A percentile compares a stretch with the other conserved stretches of the same genome.
phyloP scores from a whole-genome alignment of 2,888 invertebrate genomes.

The Drosophila antonietae region DNA sequence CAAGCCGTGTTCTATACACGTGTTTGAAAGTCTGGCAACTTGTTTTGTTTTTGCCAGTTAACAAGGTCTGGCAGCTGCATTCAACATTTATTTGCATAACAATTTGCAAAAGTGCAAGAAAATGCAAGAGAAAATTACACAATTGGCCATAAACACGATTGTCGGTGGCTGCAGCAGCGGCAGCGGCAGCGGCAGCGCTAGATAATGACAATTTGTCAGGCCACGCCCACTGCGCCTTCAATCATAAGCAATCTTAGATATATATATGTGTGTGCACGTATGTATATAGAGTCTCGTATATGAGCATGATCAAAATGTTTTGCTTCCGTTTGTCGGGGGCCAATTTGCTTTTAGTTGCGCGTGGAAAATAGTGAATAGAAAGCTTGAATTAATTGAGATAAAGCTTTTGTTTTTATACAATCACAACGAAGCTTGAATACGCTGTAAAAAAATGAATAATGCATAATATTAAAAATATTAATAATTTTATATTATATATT shows the following conservation, averaged over 20 bases:
- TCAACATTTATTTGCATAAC: conserved; percentile 68
- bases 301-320: conserved; percentile 16
- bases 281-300: neutral
- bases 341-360: conserved; percentile 41
- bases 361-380: conserved; percentile 45
- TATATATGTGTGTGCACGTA: neutral
- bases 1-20: conserved; percentile 42
- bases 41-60: conserved; percentile 1
- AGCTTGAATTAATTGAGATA: conserved; percentile 21
- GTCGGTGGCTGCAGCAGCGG: conserved; percentile 21
- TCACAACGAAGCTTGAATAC: conserved; percentile 16
- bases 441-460: neutral
- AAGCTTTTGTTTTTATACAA: neutral
- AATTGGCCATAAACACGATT: conserved; percentile 69
- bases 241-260: conserved; percentile 34
- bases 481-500: neutral
- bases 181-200: conserved; percentile 22
- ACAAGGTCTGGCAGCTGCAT: conserved; percentile 29
- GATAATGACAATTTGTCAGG: conserved; percentile 55
- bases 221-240: conserved; percentile 39
- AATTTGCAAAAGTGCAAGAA: conserved; percentile 48
- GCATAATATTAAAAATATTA: neutral
- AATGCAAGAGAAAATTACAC: conserved; percentile 66
- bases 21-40: conserved; percentile 67
- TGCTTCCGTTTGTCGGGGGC: conserved; percentile 60